Percentiles rank a stretch among this genome's conserved stretches.
Conservation (phyloP, 2,797 vertebrate genomes). For the Pipistrellus pipistrellus region DNA sequence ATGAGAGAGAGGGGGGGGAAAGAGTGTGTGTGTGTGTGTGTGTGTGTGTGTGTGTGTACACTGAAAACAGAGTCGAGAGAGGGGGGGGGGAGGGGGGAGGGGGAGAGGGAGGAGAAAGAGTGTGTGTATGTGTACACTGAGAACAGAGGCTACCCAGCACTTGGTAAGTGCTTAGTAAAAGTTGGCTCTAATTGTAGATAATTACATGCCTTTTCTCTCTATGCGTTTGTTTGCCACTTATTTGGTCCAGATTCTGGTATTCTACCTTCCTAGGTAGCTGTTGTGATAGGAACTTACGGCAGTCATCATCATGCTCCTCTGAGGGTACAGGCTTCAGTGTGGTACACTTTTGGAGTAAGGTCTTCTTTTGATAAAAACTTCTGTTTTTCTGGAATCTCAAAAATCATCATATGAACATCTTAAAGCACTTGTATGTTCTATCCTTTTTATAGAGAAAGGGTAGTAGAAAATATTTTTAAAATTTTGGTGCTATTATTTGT, state of each 20-base stretch:
- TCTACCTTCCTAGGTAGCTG: not conserved
- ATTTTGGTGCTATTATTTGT: not conserved
- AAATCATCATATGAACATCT: not conserved
- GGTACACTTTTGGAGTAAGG: not conserved
- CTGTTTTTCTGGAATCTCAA: slow-evolving; percentile 13
- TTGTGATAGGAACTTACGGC: not conserved
- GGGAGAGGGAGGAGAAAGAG: no score
- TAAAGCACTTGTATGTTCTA: not conserved
- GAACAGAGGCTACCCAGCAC: not conserved
- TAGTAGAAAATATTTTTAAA: not conserved
- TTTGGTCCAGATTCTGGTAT: not conserved
- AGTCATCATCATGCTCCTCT: not conserved
- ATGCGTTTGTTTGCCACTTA: not conserved
- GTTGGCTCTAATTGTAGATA: not conserved
- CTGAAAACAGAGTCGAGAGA: not conserved
- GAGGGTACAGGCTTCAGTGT: not conserved
- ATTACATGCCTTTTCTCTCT: not conserved
- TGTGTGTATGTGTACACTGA: not conserved
- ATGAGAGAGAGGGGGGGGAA: not conserved
- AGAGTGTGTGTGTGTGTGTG: not conserved
- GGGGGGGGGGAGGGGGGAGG: no score
- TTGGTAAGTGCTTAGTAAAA: not conserved
- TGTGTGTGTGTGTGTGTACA: not conserved
- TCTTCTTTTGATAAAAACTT: not conserved
- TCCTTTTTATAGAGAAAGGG: not conserved